Percentiles rank a stretch among this genome's conserved stretches.
These are phyloP conservation scores for Eupithecia inturbata DNA, from an alignment of 2,888 invertebrate genomes.

Conservation along the genomic window DNA sequence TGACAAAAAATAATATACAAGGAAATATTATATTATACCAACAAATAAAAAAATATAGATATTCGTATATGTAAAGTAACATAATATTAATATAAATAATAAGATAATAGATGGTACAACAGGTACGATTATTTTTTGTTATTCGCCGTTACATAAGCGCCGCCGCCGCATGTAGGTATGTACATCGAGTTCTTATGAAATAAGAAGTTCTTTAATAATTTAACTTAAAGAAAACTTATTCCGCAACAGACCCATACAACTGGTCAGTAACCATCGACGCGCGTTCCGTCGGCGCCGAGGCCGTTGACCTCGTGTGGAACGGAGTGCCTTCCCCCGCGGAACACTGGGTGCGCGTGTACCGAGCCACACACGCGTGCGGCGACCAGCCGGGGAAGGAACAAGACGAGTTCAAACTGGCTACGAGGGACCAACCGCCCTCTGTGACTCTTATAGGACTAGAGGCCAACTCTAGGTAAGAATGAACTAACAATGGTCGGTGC, in stretches of 20 bases:
- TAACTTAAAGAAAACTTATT: no score
- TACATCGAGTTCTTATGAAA: no score
- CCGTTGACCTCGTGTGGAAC: slow-evolving; percentile 91
- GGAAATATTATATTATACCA: no score
- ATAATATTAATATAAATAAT: no score
- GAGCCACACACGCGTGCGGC: slow-evolving; percentile 87
- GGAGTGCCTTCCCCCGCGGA: slow-evolving; percentile 95
- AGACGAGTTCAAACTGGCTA: slow-evolving; percentile 74
- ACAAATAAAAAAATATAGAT: no score
- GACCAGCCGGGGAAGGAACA: slow-evolving; percentile 66
- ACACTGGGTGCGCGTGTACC: slow-evolving; percentile 94
- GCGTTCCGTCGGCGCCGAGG: slow-evolving; percentile 89
- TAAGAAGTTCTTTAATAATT: no score
- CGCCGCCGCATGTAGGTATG: no score
- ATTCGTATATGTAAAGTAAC: no score
- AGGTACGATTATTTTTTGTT: no score
- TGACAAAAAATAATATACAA: no score
- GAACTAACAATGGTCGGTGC: not conserved
- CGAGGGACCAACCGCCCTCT: slow-evolving; percentile 62
- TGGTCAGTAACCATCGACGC: slow-evolving; percentile 92
- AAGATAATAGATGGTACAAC: no score
- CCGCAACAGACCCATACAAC: slow-evolving; percentile 92
- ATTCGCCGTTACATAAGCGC: no score
- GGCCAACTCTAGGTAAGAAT: slow-evolving; percentile 21
- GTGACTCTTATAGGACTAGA: slow-evolving; percentile 17